Conservation (phyloP, 2,888 invertebrate genomes). For the Sphinx pinastri region DNA sequence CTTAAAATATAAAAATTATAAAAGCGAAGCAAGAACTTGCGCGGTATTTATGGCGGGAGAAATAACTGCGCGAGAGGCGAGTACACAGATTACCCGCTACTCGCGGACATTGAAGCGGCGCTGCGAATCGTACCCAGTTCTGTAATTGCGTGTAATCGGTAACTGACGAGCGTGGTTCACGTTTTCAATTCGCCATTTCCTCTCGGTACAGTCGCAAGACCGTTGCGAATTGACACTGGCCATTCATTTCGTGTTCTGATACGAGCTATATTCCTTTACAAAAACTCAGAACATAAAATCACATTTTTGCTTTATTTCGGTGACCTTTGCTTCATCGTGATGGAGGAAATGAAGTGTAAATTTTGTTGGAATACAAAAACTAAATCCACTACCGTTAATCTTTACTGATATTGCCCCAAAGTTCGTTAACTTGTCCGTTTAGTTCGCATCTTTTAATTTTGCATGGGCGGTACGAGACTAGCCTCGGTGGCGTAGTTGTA, state of each 20-base stretch:
- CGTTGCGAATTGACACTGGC: conserved; percentile 30
- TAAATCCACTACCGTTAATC: too few species aligned
- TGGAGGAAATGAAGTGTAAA: conserved; percentile 17
- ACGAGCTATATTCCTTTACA: not conserved
- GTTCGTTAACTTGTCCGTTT: not conserved
- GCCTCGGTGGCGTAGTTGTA: too few species aligned
- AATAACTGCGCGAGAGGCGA: not conserved
- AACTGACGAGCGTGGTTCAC: conserved; percentile 61
- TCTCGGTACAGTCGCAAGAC: conserved; percentile 25
- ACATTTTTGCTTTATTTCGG: conserved; percentile 5
- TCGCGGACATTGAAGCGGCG: conserved; percentile 28
- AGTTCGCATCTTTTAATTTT: not conserved
- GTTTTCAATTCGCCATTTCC: conserved; percentile 57
- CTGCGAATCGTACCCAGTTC: conserved; percentile 31
- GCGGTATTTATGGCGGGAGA: not conserved
- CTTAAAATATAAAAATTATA: not conserved
- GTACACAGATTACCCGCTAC: conserved; percentile 6
- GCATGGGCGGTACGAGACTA: not conserved
- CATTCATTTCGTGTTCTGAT: conserved; percentile 20
- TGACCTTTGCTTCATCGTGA: conserved; percentile 2
- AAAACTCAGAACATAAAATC: conserved; percentile 8
- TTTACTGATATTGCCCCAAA: not conserved
- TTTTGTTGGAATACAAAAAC: conserved; percentile 6
- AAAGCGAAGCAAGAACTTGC: not conserved
- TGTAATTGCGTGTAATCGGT: conserved; percentile 62